Percentiles rank a stretch among this genome's conserved stretches.
These are phyloP conservation scores for Galerucella nymphaeae DNA, from an alignment of 2,888 invertebrate genomes.

Conservation along the genomic window DNA sequence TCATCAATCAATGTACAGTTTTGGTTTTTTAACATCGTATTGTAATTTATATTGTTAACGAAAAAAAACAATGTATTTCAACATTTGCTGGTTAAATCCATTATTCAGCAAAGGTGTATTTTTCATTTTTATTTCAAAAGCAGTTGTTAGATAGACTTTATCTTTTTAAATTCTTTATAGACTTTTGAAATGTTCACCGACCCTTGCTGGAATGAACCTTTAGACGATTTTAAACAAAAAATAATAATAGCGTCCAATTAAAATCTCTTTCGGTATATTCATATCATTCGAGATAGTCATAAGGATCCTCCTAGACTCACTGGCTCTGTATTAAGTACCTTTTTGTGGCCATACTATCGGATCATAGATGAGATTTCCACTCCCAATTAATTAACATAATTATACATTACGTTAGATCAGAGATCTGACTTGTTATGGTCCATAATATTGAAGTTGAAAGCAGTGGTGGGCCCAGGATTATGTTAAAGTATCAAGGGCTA, in stretches of 20 bases:
- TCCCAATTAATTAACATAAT: conserved; percentile 43
- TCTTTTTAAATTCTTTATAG: background rate
- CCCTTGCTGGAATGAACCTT: background rate
- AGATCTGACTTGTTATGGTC: conserved; percentile 36
- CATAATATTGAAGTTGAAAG: conserved; percentile 29
- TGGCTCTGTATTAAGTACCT: conserved; percentile 32
- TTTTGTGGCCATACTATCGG: conserved; percentile 29
- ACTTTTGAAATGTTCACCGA: conserved; percentile 1
- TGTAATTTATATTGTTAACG: conserved; percentile 23
- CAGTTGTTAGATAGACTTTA: background rate
- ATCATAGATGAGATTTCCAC: conserved; percentile 40
- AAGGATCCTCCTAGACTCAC: conserved; percentile 22
- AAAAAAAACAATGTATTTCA: conserved; percentile 16
- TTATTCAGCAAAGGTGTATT: background rate
- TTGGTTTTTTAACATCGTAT: conserved; percentile 15
- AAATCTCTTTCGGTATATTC: conserved; percentile 17
- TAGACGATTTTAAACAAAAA: background rate
- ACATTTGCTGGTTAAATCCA: conserved; percentile 4
- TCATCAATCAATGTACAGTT: conserved; percentile 27
- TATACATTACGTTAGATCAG: conserved; percentile 35
- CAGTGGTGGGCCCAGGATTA: conserved; percentile 3
- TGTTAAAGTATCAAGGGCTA: background rate
- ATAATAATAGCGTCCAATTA: conserved; percentile 8
- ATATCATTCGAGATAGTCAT: conserved; percentile 31
- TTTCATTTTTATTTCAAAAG: background rate